Base-by-base conservation (phyloP, 2,888 invertebrate genomes). In the Bellardia pandia region DNA sequence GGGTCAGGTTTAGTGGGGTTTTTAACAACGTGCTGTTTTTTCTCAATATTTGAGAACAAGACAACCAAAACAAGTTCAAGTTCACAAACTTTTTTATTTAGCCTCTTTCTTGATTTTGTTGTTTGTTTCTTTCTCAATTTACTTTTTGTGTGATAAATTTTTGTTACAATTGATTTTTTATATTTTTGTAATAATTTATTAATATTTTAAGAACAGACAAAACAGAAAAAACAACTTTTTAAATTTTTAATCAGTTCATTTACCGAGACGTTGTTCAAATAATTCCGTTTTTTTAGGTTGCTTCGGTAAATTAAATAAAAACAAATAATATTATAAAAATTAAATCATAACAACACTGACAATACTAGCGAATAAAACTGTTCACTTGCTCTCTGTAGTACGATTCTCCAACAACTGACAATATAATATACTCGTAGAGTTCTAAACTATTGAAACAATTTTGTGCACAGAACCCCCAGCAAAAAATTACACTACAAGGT, bases 21-120 rank as follows among this genome's bases (percentile, higher is more conserved):
- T 51, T 74, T 53, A 30, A 64, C 74, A 79, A 79, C 79, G 74
- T 79, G 85, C 71, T 71, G 42, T 16, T 42, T 23, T 13, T 75
- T 48, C 33, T 69, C 13, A 37, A 23, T 42, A 16, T 53, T 71
- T 33, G 30, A 72, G 80, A 69, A 23, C n/a, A 60, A 64, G n/a
- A 11, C n/a, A 53, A 30, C 48, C 56, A 68, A 84, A 66, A 72
- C 80, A 85, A 86, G 81, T 81, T 82, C 81, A 86, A 82, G 86
- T 86, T 82, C 86, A 86, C 64, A 53, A 76, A 80, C 33, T 64
- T 51, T 60, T 60, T 74, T 74, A 11, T 9, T 45, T 45, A 72
- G 53, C 64, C n/a, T 77, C 66, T 69, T 37, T 51, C 16, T 56
- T 16, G n/a, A 1, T 30, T 68, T 66, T 48, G 23, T 60, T 78